Evolutionary conservation across 2,888 invertebrate genomes (phyloP).

Genomic region (Agriopis leucophaearia): DNA sequence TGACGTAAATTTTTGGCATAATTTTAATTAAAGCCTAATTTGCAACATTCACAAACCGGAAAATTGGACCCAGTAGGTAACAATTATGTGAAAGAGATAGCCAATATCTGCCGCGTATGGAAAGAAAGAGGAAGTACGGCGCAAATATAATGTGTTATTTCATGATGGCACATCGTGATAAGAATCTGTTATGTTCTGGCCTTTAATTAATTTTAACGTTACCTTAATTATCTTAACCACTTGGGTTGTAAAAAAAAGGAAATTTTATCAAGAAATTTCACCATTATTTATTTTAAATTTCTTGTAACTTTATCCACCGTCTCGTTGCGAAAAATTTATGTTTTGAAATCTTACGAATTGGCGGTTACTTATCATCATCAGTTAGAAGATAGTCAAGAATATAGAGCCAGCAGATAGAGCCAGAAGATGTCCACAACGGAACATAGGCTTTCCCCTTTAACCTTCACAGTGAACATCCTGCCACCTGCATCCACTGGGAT

Average conservation of each 20-base stretch:
- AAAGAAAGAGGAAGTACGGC: slow-evolving; percentile 27
- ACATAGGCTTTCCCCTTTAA: too few species aligned
- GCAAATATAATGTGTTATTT: slow-evolving; percentile 36
- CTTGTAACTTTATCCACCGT: slow-evolving; percentile 18
- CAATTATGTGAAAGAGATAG: slow-evolving; percentile 53
- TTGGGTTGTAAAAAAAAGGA: slow-evolving; percentile 28
- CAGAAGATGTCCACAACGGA: too few species aligned
- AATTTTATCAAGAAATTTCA: slow-evolving; percentile 28
- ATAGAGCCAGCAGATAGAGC: too few species aligned
- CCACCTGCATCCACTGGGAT: too few species aligned
- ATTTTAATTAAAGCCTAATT: slow-evolving; percentile 82
- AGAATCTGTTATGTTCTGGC: slow-evolving; percentile 40
- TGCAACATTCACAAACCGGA: slow-evolving; percentile 69
- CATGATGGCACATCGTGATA: slow-evolving; percentile 36
- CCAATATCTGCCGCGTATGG: slow-evolving; percentile 42
- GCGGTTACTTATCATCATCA: too few species aligned
- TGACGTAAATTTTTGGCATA: slow-evolving; percentile 74
- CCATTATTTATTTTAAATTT: slow-evolving; percentile 31
- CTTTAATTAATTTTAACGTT: slow-evolving; percentile 46
- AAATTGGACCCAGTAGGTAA: slow-evolving; percentile 63
- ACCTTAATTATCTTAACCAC: slow-evolving; percentile 38
- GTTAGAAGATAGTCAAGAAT: too few species aligned
- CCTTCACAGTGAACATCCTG: too few species aligned
- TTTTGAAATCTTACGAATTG: not conserved
- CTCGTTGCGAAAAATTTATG: not conserved